Evolutionary conservation across 2,797 vertebrate genomes (phyloP).

Genomic region (Cuculus canorus): DNA sequence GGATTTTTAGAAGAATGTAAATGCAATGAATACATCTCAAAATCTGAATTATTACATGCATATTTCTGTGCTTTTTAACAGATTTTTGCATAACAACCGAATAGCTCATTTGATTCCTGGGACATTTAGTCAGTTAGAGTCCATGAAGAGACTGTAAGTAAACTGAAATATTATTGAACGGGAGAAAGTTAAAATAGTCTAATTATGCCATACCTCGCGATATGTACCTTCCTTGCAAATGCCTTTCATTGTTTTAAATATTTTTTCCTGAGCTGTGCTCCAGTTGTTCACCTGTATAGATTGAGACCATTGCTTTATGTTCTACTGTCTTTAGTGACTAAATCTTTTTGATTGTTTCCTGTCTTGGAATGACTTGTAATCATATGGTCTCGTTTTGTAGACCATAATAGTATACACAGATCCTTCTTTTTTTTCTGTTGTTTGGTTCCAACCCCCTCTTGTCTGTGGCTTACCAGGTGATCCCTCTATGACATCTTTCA

Average conservation of each 20-base stretch:
- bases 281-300: not conserved
- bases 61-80: slow-evolving; percentile 69
- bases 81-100: slow-evolving; percentile 98
- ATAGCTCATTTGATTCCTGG: slow-evolving; percentile 92
- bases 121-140: slow-evolving; percentile 92
- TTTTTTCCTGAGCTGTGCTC: not conserved
- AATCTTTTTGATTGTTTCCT: not conserved
- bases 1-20: not conserved
- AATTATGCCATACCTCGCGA: not conserved
- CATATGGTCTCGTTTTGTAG: not conserved
- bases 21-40: accelerated
- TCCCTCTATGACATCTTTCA: not conserved
- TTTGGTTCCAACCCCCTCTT: not conserved
- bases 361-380: not conserved
- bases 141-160: slow-evolving; percentile 98
- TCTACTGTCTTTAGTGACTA: not conserved
- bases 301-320: not conserved
- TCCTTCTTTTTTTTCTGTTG: not conserved
- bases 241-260: not conserved
- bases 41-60: not conserved
- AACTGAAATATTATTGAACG: not conserved
- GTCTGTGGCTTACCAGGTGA: not conserved
- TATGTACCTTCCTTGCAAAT: not conserved
- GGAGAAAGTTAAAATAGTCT: not conserved
- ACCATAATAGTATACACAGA: not conserved